Evolutionary conservation across 2,113 vertebrate species (phyloP), one percentile per base, ranked within the genome.

Genomic region (Anolis sagrei): DNA sequence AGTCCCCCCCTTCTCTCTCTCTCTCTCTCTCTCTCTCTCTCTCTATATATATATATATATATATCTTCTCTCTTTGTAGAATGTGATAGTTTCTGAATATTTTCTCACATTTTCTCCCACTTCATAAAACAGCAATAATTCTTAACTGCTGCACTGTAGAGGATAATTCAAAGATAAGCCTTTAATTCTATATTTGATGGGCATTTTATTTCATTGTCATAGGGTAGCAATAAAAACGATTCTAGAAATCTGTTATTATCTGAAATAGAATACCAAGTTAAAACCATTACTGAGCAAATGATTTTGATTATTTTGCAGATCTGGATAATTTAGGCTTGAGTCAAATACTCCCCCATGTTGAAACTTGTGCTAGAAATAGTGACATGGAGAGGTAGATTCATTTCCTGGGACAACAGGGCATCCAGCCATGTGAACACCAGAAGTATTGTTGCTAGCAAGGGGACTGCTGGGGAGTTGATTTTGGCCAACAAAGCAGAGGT

Each of bases 121-220:
- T 82, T 82, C 16, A 61, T 54, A 44, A 82, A 82, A 74, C 49
- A 58, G 14, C 72, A 16, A 73, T 54, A 73, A 74, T 74, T 74
- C 49, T 82, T 7, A 23, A 73, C 81, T 74, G 14, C 34, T n/a
- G 19, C 69, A 39, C 39, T 62, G 51, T n/a, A 82, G 34, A 73
- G 69, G 69, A 74, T 82, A 32, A 74, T 82, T 82, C 48, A 36
- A 73, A 74, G 25, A 58, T 74, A 82, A 82, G 48, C n/a, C 80
- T 82, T 82, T 82, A 82, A 82, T 82, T 62, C 34, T 29, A n/a
- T 61, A 19, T 83, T 83, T 83, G 54, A 75, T 51, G 73, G 18
- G 23, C 81, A 62, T 75, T 83, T 74, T n/a, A n/a, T 83, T 83
- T 62, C 58, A 62, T 44, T 61, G 51, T 58, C 68, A 49, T 58